Evolutionary conservation across 2,888 invertebrate genomes (phyloP), one percentile per base, ranked within the genome.

Genomic region (Syritta pipiens): DNA sequence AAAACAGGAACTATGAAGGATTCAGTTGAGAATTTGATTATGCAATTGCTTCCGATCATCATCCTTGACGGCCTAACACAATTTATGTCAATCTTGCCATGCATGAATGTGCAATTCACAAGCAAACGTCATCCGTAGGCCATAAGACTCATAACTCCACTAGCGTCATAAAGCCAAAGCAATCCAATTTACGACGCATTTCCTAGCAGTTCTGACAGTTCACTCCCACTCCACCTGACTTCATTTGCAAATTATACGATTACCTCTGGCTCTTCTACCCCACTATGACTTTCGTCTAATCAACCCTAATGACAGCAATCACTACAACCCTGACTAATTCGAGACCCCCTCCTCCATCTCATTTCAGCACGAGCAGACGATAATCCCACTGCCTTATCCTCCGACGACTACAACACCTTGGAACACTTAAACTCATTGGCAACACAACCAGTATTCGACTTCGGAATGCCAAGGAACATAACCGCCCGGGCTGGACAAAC

Each of bases 401-500:
- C 65, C 19, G 77, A 71, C 79, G 79, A 79, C 48, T 79, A 79
- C 74, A 72, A 37, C 49, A 79, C 60, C 22, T 49, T 79, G 60
- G 72, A 72, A 44, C 79, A 79, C 55, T 62, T 67, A 42, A 79
- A 62, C 37, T 55, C 79, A 55, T 49, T 67, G 67, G 53, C 74
- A 20, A 49, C 86, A 79, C 87, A 88, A 81, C 96, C 96, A 44
- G 94, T 94, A 89, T 96, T 96, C 90, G 95, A 95, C 90, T 93
- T 94, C 90, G 94, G 94, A 88, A 95, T 96, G 86, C 93, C 94
- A 24, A 91, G 95, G 83, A 96, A 96, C 89, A 94, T 96, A 83
- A 95, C 96, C 55, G 95, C 95, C 3, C 93, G 95, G 83, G 94
- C 95, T 72, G 95, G 96, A 19, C 95, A 96, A 90, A 95, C 95